A percentile compares a stretch with the other conserved stretches of the same genome.
These are phyloP conservation scores for Anhinga rufa DNA, from an alignment of 2,113 vertebrate species.

Conservation along the genomic window DNA sequence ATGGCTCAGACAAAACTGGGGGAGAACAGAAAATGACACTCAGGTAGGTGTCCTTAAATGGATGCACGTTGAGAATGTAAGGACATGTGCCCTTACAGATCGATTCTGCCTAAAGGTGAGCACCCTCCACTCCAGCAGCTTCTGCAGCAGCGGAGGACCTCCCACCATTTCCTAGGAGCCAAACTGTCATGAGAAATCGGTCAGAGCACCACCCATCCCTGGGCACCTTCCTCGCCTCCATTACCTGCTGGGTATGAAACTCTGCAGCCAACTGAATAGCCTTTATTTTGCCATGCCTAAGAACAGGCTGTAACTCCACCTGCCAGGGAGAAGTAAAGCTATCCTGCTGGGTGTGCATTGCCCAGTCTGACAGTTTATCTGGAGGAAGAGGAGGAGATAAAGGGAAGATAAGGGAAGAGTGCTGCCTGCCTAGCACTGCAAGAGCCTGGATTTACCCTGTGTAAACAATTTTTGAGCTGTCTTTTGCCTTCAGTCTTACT, in stretches of 20 bases:
- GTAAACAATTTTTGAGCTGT: neutral
- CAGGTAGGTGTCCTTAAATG: neutral
- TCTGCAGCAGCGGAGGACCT: neutral
- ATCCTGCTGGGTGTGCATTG: neutral
- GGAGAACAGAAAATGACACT: neutral
- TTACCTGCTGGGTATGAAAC: neutral
- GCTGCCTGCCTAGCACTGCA: neutral
- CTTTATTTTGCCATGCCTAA: neutral
- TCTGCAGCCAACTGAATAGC: neutral
- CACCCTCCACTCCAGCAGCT: neutral
- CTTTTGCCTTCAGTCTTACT: neutral
- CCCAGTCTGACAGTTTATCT: neutral
- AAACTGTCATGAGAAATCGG: accelerated
- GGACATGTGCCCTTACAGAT: neutral
- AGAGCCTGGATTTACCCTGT: neutral
- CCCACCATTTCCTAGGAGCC: neutral
- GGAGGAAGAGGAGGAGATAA: neutral
- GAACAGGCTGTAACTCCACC: neutral
- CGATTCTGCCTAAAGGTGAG: neutral
- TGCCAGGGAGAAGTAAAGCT: neutral
- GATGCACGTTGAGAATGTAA: neutral
- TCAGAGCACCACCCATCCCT: neutral
- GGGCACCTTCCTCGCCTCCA: neutral
- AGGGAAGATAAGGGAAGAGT: neutral
- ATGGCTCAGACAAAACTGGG: neutral